Base-by-base conservation (phyloP, 2,888 invertebrate species). In the Serripes groenlandicus region DNA sequence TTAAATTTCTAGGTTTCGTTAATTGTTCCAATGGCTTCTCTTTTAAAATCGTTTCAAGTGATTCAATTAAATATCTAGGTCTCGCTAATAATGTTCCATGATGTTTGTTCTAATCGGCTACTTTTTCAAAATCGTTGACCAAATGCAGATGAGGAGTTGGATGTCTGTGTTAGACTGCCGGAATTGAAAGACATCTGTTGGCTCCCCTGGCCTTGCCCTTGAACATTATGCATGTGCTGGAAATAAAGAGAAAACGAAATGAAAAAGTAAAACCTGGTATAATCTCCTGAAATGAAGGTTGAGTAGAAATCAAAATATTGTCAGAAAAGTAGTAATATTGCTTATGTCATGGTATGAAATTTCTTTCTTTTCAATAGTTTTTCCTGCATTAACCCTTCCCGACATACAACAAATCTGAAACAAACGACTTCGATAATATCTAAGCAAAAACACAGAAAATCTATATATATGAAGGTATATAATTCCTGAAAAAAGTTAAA, bases 191-290 rank as follows among this genome's bases (percentile, higher is more conserved):
- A 86, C 87, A 92, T 90, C 62, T 89, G 90, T 42, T 91, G 91
- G 37, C 89, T 88, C 49, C 87, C 90, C 9, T 85, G 83, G 1
- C 88, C 88, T 15, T 85, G 83, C 1, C 88, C 88, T 73, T 91
- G 92, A 54, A 92, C 92, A 81, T 92, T 92, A 80, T 92, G 92
- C 75, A 92, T 90, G 80, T 92, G 92, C 91, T 92, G 89, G 5
- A 88, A 83, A 37, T n/a, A 37, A 15, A 37, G 37, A 42, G 30
- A 11, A 11, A 1, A 11, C 1, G 4, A 5, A 49, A 49, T n/a
- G n/a, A n/a, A n/a, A n/a, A n/a, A n/a, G n/a, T n/a, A n/a, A n/a
- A n/a, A n/a, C n/a, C n/a, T n/a, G n/a, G n/a, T n/a, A n/a, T n/a
- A n/a, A n/a, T n/a, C n/a, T n/a, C n/a, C n/a, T n/a, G n/a, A n/a